These are phyloP conservation scores for Microplitis manilae DNA, from an alignment of 2,888 invertebrate species.

Conservation along the genomic window DNA sequence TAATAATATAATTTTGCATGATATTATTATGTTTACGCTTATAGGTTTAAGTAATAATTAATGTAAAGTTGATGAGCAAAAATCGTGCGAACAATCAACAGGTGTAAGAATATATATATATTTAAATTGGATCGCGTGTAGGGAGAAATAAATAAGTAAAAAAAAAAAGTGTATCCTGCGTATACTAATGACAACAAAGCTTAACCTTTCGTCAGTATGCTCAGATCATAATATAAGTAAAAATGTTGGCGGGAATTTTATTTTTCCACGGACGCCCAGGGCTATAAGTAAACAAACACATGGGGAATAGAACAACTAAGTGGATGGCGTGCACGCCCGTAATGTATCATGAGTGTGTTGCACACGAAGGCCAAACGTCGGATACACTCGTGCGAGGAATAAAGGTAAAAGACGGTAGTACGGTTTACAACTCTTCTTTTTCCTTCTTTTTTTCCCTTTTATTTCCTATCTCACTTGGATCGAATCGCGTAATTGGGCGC, in stretches of 20 bases:
- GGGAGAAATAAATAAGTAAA: constrained; percentile 21
- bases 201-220: constrained; percentile 49
- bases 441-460: constrained; percentile 45
- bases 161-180: constrained; percentile 59
- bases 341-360: constrained; percentile 60
- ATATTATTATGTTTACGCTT: neutral
- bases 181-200: constrained; percentile 57
- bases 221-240: constrained; percentile 24
- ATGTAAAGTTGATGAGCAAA: neutral
- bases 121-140: constrained; percentile 56
- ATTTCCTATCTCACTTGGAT: constrained; percentile 63
- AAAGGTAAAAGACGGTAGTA: constrained; percentile 18
- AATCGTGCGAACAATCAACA: constrained; percentile 38
- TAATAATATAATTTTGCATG: neutral
- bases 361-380: constrained; percentile 53
- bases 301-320: constrained; percentile 50
- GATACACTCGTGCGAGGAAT: constrained; percentile 53
- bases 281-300: constrained; percentile 40
- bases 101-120: constrained; percentile 30
- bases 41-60: constrained; percentile 5
- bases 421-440: neutral
- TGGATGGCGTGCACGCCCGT: constrained; percentile 61
- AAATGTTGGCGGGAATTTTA: constrained; percentile 23
- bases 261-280: constrained; percentile 38
- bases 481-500: constrained; percentile 71